phyloP scores from a whole-genome alignment of 2,888 invertebrate genomes.

The Lamellibrachia satsuma region DNA sequence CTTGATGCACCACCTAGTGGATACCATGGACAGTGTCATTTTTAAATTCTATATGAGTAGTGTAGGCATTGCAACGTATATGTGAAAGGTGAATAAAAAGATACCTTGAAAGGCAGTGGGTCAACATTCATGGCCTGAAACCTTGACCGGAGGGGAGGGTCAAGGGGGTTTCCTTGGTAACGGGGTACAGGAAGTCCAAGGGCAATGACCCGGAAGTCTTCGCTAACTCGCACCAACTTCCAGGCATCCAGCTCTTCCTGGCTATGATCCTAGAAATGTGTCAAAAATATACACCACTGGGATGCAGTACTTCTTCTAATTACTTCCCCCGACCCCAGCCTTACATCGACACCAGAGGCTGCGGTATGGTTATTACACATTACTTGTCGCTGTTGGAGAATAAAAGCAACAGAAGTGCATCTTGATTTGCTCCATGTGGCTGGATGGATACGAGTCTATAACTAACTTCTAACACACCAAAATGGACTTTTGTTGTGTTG shows the following conservation, averaged over 20 bases:
- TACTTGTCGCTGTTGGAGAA: too few species aligned
- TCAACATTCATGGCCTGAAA: slow-evolving; percentile 90
- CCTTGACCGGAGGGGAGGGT: slow-evolving; percentile 92
- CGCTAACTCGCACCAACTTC: slow-evolving; percentile 90
- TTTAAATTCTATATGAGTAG: background rate
- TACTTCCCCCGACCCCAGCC: background rate
- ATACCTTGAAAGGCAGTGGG: slow-evolving; percentile 69
- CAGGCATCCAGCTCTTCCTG: slow-evolving; percentile 81
- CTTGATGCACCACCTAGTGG: background rate
- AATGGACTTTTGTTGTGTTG: too few species aligned
- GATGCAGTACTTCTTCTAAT: background rate
- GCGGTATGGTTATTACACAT: too few species aligned
- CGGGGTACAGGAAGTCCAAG: slow-evolving; percentile 63
- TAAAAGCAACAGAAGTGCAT: too few species aligned
- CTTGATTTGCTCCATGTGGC: too few species aligned
- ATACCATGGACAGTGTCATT: background rate
- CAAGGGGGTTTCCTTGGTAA: slow-evolving; percentile 84
- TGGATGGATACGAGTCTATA: too few species aligned
- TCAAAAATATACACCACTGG: background rate
- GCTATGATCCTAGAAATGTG: slow-evolving; percentile 76
- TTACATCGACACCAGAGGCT: too few species aligned
- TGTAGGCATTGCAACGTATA: background rate
- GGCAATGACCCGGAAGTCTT: slow-evolving; percentile 79
- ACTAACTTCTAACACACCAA: too few species aligned
- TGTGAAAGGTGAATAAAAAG: background rate